Evolutionary conservation across 2,797 vertebrate species (phyloP), one percentile per base, ranked within the genome.

Genomic region (Epinephelus coioides): DNA sequence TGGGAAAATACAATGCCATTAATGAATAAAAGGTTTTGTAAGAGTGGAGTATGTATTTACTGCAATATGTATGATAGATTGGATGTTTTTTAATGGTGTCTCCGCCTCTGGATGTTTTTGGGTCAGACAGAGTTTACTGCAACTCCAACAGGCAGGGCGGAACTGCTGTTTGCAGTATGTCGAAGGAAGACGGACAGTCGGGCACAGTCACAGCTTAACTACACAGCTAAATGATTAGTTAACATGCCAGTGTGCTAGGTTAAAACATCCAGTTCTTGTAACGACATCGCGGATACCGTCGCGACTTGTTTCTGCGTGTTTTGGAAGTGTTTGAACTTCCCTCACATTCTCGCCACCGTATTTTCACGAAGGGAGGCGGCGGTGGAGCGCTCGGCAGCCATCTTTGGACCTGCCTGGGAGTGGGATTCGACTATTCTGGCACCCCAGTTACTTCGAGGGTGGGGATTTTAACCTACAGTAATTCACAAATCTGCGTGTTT

Each of bases 341-440:
- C 84, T 90, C 79, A 88, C 91, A 64, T 76, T 83, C 77, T 73
- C 76, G 76, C 76, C 77, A 59, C 82, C 86, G 87, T 88, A 76
- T 94, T 95, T 93, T 85, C 85, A 83, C 91, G 85, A 88, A 94
- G 92, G 91, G 94, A 95, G 94, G 95, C 91, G 93, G 89, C 92
- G 89, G 93, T 69, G 90, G 87, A 94, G 80, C 89, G 81, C 75
- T 86, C 93, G 94, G 94, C 95, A 86, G 96, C 96, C 96, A 96
- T 96, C 95, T 96, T 96, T 93, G 90, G 86, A 93, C 73, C 87
- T 88, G 91, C 85, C 90, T 92, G 90, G 92, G 90, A 93, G 91
- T 93, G 93, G 91, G 90, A 94, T 81, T 78, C 83, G 90, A 90
- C 89, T 88, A 46, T 77, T 86, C 88, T 87, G 94, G 92, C 93